Evolutionary conservation across 2,888 invertebrate genomes (phyloP).

Genomic region (Craniophora ligustri): DNA sequence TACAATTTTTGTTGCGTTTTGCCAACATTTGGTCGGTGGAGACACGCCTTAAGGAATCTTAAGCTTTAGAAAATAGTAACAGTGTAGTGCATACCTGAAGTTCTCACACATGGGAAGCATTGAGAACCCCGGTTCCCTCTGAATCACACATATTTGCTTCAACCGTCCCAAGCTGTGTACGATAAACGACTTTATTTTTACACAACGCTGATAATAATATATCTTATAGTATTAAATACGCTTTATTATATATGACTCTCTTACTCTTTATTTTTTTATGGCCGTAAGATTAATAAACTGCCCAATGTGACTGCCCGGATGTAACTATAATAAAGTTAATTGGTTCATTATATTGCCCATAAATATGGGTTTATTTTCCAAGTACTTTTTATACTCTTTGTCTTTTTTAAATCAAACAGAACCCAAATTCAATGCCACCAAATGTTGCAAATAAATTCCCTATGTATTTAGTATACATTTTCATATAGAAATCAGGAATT

Average conservation of each 20-base stretch:
- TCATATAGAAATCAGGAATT: no score
- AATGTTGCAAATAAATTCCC: no score
- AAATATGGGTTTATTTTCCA: no score
- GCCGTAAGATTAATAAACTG: not conserved
- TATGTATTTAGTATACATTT: no score
- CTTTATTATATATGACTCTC: no score
- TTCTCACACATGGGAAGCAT: conserved; percentile 26
- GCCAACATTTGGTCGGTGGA: no score
- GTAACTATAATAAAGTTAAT: not conserved
- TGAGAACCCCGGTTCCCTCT: conserved; percentile 24
- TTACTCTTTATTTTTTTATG: not conserved
- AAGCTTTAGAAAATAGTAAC: no score
- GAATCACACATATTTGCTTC: conserved; percentile 20
- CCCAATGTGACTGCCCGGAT: not conserved
- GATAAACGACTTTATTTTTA: conserved; percentile 25
- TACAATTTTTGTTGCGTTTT: no score
- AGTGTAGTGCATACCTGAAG: no score
- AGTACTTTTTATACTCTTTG: not conserved
- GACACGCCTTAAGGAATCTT: no score
- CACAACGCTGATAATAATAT: conserved; percentile 5
- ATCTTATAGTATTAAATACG: not conserved
- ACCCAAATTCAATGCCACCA: no score
- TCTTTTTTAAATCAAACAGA: not conserved
- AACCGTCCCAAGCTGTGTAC: conserved; percentile 1
- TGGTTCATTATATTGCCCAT: not conserved